Base-by-base conservation (phyloP, 2,888 invertebrate genomes). In the Pyralis farinalis region DNA sequence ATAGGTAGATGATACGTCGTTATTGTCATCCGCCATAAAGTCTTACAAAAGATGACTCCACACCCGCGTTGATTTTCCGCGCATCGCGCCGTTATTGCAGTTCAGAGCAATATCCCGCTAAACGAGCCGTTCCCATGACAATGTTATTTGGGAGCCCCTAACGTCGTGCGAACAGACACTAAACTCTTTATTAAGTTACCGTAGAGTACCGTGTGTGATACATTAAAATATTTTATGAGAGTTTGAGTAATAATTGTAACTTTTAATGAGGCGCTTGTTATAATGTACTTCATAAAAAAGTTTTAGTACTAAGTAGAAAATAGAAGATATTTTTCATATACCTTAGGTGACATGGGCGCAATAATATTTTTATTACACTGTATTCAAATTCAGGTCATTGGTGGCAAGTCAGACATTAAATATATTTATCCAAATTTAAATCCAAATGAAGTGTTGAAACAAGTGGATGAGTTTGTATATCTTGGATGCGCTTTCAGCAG, bases 81-180 rank as follows among this genome's bases (percentile, higher is more conserved):
- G 16, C 16, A 65, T 68, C 49, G 16, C 16, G 16, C 16, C 65
- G 66, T 71, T 70, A 73, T 70, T 56, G 58, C 58, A 51, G 56
- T 4, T n/a, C n/a, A n/a, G n/a, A 16, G 16, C 55, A 53, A 60
- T 66, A 62, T 63, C 53, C 47, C 41, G 34, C 40, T 52, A 37
- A 20, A 30, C 20, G 34, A 43, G 34, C 30, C 39, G 46, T 43
- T 40, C 44, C 34, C 41, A 39, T 40, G 43, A 46, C 39, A 46
- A 40, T 42, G 41, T 43, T 34, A 40, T 45, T 34, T 41, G 20
- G 42, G 40, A 35, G 30, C 43, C 44, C 37, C 36, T 43, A 47
- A 47, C 45, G 40, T 28, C 39, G 38, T 38, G 43, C 35, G 37
- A 46, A 46, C 40, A 35, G 46, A 34, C 44, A 39, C 47, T 47